These are phyloP conservation scores for Chloroceryle inda DNA, from an alignment of 2,797 vertebrate genomes.

Conservation along the genomic window DNA sequence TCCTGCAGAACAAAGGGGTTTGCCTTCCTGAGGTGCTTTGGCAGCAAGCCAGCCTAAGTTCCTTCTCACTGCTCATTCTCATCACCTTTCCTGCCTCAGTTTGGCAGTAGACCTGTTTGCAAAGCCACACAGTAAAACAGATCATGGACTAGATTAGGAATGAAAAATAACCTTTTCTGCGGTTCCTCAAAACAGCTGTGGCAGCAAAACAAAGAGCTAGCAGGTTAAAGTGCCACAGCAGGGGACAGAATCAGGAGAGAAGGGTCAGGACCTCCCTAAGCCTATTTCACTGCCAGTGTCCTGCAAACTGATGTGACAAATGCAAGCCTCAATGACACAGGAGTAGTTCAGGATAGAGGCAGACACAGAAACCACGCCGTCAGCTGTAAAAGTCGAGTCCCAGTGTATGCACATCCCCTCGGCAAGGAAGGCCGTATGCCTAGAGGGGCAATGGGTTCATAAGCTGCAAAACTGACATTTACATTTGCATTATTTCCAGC, in stretches of 20 bases:
- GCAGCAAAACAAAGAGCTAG: slow-evolving; percentile 10
- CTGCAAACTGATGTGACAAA: not conserved
- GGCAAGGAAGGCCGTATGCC: not conserved
- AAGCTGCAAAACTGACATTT: slow-evolving; percentile 38
- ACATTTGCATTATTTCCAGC: slow-evolving; percentile 23
- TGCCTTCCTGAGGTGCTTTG: not conserved
- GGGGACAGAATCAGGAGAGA: not conserved
- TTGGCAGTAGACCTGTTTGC: not conserved
- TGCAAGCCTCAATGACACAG: not conserved
- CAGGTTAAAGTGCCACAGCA: not conserved
- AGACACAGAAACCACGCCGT: not conserved
- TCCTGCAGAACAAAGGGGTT: not conserved
- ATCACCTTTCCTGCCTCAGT: not conserved
- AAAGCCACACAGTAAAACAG: slow-evolving; percentile 24
- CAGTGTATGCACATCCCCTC: not conserved
- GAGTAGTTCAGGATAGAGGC: not conserved
- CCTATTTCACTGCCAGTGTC: not conserved
- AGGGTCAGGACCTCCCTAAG: not conserved
- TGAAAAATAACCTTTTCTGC: not conserved
- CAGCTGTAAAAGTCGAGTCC: not conserved
- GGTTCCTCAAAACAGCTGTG: slow-evolving; percentile 2
- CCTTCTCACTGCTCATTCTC: not conserved
- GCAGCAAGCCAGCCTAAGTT: not conserved
- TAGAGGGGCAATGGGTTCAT: not conserved
- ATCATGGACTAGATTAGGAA: not conserved